Evolutionary conservation across 2,888 invertebrate species (phyloP), one percentile per base, ranked within the genome.

Genomic region (Ganaspis brasiliensis): DNA sequence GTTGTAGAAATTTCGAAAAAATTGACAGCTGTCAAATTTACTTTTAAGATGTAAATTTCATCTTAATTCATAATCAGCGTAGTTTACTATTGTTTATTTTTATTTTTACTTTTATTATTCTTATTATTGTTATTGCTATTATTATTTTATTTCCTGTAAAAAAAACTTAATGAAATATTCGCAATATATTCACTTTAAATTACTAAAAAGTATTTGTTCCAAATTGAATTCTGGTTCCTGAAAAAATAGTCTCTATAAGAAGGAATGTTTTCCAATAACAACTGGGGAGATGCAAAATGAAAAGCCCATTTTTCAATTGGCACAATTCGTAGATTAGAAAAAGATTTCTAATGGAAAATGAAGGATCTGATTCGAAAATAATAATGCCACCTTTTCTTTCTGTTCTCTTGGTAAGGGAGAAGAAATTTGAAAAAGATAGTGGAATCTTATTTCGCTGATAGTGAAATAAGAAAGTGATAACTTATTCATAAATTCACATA

Each of bases 311-410:
- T 21, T 21, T 40, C 37, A 24, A 40, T 14, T 63, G 37, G 6
- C 63, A 37, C 21, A 63, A 40, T 40, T 63, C 37, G 12, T 2
- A 37, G 37, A 40, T 37, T 37, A 63, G 63, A 63, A 40, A 63
- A 63, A 40, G 40, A 24, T 63, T 63, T 63, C 63, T 63, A 63
- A 37, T 37, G 37, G 63, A 63, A 63, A 63, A 63, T 3, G 37
- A 37, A 63, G 21, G 9, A 63, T 37, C 37, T 63, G 19, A 63
- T 63, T 37, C 40, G 63, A 63, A 37, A 63, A 63, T 63, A 21
- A 63, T 63, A 37, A 14, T 63, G 63, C 37, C 63, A 21, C 31
- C n/a, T 35, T 61, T 61, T 16, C 35, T 35, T 12, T 19, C 37
- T 37, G 21, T n/a, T n/a, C 19, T 63, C 37, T 16, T 19, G 35